These are phyloP conservation scores for Natator depressus DNA, from an alignment of 2,113 vertebrate genomes.

Conservation along the genomic window DNA sequence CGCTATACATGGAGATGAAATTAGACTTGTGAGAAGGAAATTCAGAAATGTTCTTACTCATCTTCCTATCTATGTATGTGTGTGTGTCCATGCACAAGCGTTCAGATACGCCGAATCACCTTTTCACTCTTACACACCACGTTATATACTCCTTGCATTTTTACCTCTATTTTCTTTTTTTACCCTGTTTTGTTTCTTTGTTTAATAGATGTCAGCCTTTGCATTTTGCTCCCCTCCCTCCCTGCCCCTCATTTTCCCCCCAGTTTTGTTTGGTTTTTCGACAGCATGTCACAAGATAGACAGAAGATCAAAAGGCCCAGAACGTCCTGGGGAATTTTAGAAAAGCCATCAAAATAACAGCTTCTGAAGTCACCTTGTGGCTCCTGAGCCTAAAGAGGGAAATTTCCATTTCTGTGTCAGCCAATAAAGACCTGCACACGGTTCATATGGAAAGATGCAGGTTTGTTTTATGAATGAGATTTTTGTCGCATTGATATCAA, in stretches of 20 bases:
- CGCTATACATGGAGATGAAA: neutral
- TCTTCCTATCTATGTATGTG: neutral
- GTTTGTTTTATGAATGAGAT: neutral
- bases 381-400: neutral
- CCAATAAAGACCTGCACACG: neutral
- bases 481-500: neutral
- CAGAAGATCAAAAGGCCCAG: neutral
- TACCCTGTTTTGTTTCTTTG: neutral
- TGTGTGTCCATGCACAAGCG: neutral
- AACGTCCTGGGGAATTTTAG: neutral
- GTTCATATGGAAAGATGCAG: neutral
- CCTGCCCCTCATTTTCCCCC: neutral
- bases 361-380: neutral
- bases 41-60: neutral
- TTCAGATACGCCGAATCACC: neutral
- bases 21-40: neutral
- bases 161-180: neutral
- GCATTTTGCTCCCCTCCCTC: neutral
- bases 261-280: neutral
- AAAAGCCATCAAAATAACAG: neutral
- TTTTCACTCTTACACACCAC: neutral
- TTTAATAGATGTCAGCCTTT: neutral
- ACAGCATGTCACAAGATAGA: neutral
- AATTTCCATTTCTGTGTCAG: neutral
- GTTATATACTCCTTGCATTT: neutral